Evolutionary conservation across 2,113 vertebrate species (phyloP), one percentile per base, ranked within the genome.

Genomic region (Origma solitaria): DNA sequence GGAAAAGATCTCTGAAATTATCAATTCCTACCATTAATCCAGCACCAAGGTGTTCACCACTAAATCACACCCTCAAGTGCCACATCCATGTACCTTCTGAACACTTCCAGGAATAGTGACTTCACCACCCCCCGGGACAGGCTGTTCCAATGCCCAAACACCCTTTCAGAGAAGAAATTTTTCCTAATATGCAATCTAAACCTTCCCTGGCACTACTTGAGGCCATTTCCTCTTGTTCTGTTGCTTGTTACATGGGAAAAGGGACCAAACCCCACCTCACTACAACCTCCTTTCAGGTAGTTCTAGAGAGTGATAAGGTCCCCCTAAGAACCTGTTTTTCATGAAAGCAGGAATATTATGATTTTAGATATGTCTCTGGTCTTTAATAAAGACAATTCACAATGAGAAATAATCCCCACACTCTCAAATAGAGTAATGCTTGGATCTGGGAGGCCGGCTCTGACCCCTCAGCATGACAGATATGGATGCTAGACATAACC

Each of bases 41-140:
- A 62, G 31, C 25, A 70, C 22, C 0, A 0, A 40, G 0, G 2
- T 33, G 49, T 37, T 70, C 35, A 27, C 15, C 27, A 12, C 19
- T 33, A 77, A 83, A 70, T 40, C 31, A 44, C 13, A 49, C 17
- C 22, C 47, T 19, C 18, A 42, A 4, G 15, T 83, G 62, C 49
- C 49, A 50, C 35, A 50, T 50, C 31, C 64, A 31, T 4, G 5
- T 56, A 47, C 25, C 22, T 56, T 83, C 54, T 28, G 35, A 83
- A 50, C 25, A 24, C 22, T 77, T 56, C 17, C 56, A 37, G n/a
- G 40, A 45, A 13, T 5, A n/a, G 12, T 24, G 31, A 17, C 35
- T 45, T 60, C 25, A 49, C 18, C 18, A 37, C 30, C 61, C 61
- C 18, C 15, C 56, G 28, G 20, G 40, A 27, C 31, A 77, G 22